Evolutionary conservation across 2,113 vertebrate species (phyloP).

Genomic region (Petaurus breviceps): DNA sequence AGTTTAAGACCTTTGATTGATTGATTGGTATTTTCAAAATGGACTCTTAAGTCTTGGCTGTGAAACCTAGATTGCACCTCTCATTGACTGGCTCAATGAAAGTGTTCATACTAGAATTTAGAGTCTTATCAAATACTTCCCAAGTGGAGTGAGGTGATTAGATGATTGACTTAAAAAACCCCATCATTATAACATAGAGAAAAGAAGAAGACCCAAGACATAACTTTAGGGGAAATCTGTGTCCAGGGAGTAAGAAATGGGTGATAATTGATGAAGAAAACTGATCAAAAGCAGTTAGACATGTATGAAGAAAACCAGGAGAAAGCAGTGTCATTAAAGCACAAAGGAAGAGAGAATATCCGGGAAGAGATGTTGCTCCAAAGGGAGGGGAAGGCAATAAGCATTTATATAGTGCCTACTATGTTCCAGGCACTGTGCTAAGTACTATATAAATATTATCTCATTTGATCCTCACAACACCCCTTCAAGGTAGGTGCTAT

Average conservation of each 20-base stretch:
- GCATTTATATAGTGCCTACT: neutral
- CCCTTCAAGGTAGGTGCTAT: neutral
- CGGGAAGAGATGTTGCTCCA: neutral
- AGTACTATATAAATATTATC: no score
- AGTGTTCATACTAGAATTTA: neutral
- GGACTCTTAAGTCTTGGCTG: neutral
- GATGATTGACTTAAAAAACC: neutral
- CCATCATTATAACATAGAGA: neutral
- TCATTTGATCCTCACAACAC: neutral
- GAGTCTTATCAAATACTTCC: neutral
- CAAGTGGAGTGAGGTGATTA: neutral
- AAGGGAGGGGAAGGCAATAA: neutral
- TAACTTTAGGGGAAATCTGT: neutral
- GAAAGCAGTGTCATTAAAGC: neutral
- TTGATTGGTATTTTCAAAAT: neutral
- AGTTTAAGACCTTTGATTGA: neutral
- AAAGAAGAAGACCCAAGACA: neutral
- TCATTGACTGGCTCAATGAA: neutral
- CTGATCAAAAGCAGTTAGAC: neutral
- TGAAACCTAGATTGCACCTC: neutral
- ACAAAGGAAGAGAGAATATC: neutral
- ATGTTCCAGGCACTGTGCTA: neutral
- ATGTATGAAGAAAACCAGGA: neutral
- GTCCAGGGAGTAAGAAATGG: neutral
- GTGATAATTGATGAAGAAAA: neutral